Conservation (phyloP, 2,888 invertebrate genomes). For the Lasioglossum villosulum region DNA sequence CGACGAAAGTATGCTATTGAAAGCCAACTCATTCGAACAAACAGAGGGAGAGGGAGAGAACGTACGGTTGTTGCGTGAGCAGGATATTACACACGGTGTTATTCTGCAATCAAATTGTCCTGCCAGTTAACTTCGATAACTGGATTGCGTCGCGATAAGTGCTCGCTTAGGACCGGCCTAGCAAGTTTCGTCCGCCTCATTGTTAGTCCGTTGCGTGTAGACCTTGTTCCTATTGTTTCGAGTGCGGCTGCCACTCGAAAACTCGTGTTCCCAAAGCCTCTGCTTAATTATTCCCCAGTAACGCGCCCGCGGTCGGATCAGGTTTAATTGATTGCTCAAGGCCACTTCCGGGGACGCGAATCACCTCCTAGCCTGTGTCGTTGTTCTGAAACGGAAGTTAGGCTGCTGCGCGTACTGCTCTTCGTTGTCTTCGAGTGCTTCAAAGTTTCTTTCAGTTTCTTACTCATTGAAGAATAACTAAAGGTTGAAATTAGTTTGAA, state of each 20-base stretch:
- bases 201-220: constrained; percentile 54
- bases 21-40: constrained; percentile 37
- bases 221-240: constrained; percentile 24
- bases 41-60: background rate
- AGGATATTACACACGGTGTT: constrained; percentile 54
- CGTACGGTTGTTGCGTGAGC: constrained; percentile 62
- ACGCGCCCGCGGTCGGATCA: background rate
- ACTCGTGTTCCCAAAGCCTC: constrained; percentile 22
- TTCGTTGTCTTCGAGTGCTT: background rate
- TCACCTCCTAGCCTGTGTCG: background rate
- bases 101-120: constrained; percentile 52
- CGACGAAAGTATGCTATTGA: constrained; percentile 65
- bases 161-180: constrained; percentile 34
- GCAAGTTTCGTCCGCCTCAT: constrained; percentile 49
- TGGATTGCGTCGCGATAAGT: constrained; percentile 60
- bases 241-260: constrained; percentile 34
- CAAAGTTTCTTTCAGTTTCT: background rate
- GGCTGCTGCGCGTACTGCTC: background rate
- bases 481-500: too few species aligned
- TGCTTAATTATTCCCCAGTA: constrained; percentile 41
- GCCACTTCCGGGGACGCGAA: constrained; percentile 10
- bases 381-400: background rate
- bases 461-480: too few species aligned
- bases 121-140: constrained; percentile 65
- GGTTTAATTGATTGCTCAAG: constrained; percentile 9